Evolutionary conservation across 1,140 invertebrate genomes (phyloP).

Genomic region (Mycetomoellerius zeteki): DNA sequence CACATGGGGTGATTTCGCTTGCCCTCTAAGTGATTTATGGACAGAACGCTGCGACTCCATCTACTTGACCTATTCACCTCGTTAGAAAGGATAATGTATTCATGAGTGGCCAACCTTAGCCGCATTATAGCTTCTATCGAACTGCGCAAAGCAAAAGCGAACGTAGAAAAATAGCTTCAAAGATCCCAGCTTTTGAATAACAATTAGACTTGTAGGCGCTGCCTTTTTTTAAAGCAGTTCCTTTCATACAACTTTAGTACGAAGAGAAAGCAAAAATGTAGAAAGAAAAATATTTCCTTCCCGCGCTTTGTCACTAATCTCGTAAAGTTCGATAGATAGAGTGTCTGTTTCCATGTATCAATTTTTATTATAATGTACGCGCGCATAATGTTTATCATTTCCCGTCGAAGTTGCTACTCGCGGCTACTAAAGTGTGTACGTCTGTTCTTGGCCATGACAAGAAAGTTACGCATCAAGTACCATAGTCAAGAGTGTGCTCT

Average conservation of each 20-base stretch:
- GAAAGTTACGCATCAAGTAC: constrained; percentile 71
- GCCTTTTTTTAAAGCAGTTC: background rate
- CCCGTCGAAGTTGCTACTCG: constrained; percentile 51
- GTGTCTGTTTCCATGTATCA: background rate
- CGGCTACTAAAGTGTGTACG: constrained; percentile 33
- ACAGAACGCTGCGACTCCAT: constrained; percentile 78
- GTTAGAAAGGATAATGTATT: constrained; percentile 85
- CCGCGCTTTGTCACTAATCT: background rate
- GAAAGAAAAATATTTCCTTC: background rate
- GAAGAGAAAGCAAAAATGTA: background rate
- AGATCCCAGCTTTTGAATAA: background rate
- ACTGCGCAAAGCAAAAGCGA: constrained; percentile 44
- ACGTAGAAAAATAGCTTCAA: constrained; percentile 20
- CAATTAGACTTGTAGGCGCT: background rate
- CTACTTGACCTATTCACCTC: constrained; percentile 85
- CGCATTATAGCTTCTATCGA: constrained; percentile 49
- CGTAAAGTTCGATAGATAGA: background rate
- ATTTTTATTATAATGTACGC: background rate
- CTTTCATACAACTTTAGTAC: background rate
- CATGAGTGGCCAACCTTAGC: constrained; percentile 77
- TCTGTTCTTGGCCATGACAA: constrained; percentile 60
- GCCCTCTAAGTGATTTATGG: constrained; percentile 83
- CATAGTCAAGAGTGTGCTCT: constrained; percentile 78
- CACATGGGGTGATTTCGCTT: constrained; percentile 72
- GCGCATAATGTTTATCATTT: constrained; percentile 65